Percentiles rank a stretch among this genome's conserved stretches.
Conservation (phyloP, 2,113 vertebrate species). For the Buteo buteo region DNA sequence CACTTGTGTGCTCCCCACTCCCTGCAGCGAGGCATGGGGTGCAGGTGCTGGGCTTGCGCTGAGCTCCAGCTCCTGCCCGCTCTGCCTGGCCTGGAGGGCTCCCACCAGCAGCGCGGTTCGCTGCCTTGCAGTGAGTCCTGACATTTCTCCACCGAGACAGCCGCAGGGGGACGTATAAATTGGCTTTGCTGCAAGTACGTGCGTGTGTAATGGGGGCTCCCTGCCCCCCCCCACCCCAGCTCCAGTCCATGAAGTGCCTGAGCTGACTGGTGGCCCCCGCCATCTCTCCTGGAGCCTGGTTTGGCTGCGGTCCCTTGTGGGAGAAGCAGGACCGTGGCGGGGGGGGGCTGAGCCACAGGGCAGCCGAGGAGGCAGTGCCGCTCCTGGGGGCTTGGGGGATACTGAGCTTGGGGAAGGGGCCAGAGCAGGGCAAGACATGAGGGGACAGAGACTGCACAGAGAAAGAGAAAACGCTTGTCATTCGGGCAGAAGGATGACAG, state of each 20-base stretch:
- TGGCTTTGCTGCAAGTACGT: not conserved
- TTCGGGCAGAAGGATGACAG: not conserved
- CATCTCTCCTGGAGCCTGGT: not conserved
- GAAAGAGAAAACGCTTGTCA: not conserved
- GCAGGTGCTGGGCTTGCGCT: not conserved
- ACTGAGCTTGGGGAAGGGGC: rapidly evolving
- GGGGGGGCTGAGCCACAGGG: not conserved
- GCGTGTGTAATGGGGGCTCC: not conserved
- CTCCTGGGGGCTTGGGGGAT: not conserved
- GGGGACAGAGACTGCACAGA: no score
- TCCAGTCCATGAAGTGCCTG: rapidly evolving
- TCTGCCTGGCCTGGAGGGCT: not conserved
- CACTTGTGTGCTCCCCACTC: rapidly evolving
- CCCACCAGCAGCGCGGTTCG: not conserved
- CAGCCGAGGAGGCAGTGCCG: not conserved
- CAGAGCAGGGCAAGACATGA: not conserved
- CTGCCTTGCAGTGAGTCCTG: not conserved
- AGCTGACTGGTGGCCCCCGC: not conserved
- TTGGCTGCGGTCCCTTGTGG: rapidly evolving
- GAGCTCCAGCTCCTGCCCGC: not conserved
- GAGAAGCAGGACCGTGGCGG: rapidly evolving
- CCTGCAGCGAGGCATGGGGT: rapidly evolving
- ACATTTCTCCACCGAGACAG: not conserved
- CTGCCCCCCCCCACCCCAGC: not conserved
- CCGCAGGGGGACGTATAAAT: not conserved